Conservation (phyloP, 2,113 vertebrate genomes). For the Equus przewalskii region DNA sequence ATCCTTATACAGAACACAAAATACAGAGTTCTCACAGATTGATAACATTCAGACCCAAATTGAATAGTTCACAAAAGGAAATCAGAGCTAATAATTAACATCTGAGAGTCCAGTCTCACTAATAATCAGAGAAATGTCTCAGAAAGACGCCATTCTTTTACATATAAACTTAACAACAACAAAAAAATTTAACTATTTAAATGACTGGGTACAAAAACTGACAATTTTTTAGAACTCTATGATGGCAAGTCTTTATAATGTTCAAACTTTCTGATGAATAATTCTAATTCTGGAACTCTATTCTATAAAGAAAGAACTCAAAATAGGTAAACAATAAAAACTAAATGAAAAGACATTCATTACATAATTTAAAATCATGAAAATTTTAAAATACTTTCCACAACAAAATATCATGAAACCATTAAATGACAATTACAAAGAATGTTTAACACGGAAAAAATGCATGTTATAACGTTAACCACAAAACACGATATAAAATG, state of each 20-base stretch:
- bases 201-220: background rate
- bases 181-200: background rate
- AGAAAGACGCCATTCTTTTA: slow-evolving; percentile 18
- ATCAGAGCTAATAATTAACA: slow-evolving; percentile 38
- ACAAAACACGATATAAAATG: slow-evolving; percentile 50
- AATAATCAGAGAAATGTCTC: slow-evolving; percentile 32
- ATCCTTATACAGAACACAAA: slow-evolving; percentile 3
- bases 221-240: slow-evolving; percentile 20
- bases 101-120: background rate
- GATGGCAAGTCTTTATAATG: slow-evolving; percentile 16
- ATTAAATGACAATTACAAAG: slow-evolving; percentile 50
- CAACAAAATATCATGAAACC: slow-evolving; percentile 53
- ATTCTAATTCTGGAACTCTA: slow-evolving; percentile 49
- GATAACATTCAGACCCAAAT: slow-evolving; percentile 21
- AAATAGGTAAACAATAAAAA: slow-evolving; percentile 45
- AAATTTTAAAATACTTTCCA: background rate
- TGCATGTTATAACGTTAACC: slow-evolving; percentile 36
- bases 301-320: slow-evolving; percentile 4
- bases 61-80: slow-evolving; percentile 24
- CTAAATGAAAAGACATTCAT: slow-evolving; percentile 19
- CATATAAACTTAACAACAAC: slow-evolving; percentile 9
- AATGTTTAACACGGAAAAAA: slow-evolving; percentile 36
- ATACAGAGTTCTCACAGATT: slow-evolving; percentile 1
- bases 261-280: slow-evolving; percentile 56
- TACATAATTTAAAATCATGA: slow-evolving; percentile 43